A percentile compares a stretch with the other conserved stretches of the same genome.
phyloP scores from a whole-genome alignment of 2,797 vertebrate species.

The Brachyalestes nurse region DNA sequence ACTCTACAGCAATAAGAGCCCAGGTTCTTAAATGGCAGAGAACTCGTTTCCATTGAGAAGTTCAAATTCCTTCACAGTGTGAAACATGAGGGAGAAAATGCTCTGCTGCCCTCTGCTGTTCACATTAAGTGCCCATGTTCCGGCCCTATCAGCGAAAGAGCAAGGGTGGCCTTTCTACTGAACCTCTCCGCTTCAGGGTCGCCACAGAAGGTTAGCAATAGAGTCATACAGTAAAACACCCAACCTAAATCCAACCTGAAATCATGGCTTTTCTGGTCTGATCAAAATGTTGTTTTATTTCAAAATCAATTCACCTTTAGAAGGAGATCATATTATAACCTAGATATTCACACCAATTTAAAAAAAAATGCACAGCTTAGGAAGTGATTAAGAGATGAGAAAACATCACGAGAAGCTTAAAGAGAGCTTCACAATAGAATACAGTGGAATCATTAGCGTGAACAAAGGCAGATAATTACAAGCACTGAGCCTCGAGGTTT shows the following conservation, averaged over 20 bases:
- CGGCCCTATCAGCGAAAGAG: too few relatives aligned
- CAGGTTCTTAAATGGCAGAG: neutral
- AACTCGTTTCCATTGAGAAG: neutral
- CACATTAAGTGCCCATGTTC: neutral
- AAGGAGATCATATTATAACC: constrained; percentile 52
- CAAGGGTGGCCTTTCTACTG: too few relatives aligned
- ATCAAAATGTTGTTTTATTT: constrained; percentile 71
- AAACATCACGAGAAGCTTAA: constrained; percentile 60
- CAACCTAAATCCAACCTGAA: neutral
- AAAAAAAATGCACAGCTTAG: constrained; percentile 52
- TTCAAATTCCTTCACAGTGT: constrained; percentile 61
- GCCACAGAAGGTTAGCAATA: neutral
- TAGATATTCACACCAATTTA: constrained; percentile 56
- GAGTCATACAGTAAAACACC: neutral
- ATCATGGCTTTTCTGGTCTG: constrained; percentile 36
- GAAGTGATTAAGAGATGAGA: constrained; percentile 69
- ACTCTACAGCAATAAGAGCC: neutral
- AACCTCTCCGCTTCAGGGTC: neutral
- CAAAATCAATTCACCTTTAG: constrained; percentile 63
- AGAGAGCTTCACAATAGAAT: constrained; percentile 45
- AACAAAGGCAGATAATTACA: constrained; percentile 57
- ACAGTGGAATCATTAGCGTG: constrained; percentile 60
- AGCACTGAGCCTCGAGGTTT: neutral
- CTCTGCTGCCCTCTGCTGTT: constrained; percentile 73
- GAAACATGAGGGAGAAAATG: constrained; percentile 31